Evolutionary conservation across 1,140 invertebrate genomes (phyloP), one percentile per base, ranked within the genome.

Genomic region (Drosophila paulistorum): DNA sequence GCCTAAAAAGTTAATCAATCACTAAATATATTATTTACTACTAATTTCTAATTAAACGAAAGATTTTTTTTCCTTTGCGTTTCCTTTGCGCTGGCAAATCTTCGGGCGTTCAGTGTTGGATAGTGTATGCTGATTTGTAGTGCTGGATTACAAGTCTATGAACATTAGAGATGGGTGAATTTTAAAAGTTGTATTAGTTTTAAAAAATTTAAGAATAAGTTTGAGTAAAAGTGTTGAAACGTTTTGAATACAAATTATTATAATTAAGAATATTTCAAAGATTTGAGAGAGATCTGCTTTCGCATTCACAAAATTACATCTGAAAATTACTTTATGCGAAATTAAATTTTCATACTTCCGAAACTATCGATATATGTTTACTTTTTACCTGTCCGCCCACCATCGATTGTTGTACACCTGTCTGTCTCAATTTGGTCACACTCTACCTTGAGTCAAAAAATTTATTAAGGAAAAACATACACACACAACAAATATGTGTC

Each of bases 401-500:
- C 9, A 48, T 48, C 45, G 45, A 51, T 51, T 23, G 10, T 20
- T 23, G 3, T 5, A 51, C 45, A 51, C 45, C 45, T 51, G 17
- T 51, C 45, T 11, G 45, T 2, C 1, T 26, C 17, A 17, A 33
- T 37, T 37, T 37, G 57, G 57, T 37, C 57, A 59, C 57, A 39
- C 57, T 59, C 9, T 13, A 26, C 37, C 39, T 51, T 23, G 60
- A 62, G 39, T 62, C 37, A 20, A 62, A 26, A 62, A 62, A 62
- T 37, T 62, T 62, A 62, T 45, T 45, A 45, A 45, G n/a, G 39
- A 62, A 62, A 37, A 20, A 17, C 55, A 37, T 14, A 35, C 14
- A 39, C 57, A 37, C 33, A 35, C 14, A 58, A 54, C 9, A 67
- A 71, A 60, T 71, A 67, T 78, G 75, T 74, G 64, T 67, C 67